Evolutionary conservation across 2,113 vertebrate species (phyloP).

Genomic region (Camelus bactrianus): DNA sequence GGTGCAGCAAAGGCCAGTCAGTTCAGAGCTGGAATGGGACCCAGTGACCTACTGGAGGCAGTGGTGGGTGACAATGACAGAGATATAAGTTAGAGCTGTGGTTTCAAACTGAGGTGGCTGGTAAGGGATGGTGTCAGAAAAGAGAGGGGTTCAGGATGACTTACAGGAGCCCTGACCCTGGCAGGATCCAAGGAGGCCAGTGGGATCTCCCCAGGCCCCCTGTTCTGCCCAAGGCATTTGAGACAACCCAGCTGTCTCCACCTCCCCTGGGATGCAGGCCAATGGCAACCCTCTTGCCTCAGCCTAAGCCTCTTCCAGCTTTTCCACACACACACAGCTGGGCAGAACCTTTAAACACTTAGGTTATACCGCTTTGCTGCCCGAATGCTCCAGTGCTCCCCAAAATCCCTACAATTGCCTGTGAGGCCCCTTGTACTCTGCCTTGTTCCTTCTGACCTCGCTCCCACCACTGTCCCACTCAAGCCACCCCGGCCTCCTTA

Average conservation of each 20-base stretch:
- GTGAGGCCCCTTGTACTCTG: background rate
- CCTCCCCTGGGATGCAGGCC: background rate
- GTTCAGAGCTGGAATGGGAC: background rate
- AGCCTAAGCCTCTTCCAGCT: background rate
- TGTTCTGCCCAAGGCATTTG: background rate
- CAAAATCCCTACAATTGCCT: background rate
- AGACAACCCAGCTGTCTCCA: background rate
- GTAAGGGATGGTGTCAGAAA: background rate
- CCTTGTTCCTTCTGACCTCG: background rate
- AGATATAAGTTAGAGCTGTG: background rate
- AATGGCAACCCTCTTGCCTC: background rate
- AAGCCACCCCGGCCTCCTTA: background rate
- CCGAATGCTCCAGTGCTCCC: background rate
- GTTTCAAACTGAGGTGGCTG: background rate
- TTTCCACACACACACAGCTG: background rate
- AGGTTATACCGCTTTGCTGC: background rate
- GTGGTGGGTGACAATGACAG: background rate
- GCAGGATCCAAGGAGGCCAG: background rate
- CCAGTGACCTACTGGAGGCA: fast-evolving
- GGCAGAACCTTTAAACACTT: background rate
- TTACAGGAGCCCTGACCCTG: background rate
- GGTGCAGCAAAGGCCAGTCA: background rate
- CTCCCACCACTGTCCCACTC: background rate
- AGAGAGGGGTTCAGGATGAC: background rate
- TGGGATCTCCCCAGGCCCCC: background rate